Evolutionary conservation across 2,113 vertebrate genomes (phyloP).

Genomic region (Clarias macrocephalus): DNA sequence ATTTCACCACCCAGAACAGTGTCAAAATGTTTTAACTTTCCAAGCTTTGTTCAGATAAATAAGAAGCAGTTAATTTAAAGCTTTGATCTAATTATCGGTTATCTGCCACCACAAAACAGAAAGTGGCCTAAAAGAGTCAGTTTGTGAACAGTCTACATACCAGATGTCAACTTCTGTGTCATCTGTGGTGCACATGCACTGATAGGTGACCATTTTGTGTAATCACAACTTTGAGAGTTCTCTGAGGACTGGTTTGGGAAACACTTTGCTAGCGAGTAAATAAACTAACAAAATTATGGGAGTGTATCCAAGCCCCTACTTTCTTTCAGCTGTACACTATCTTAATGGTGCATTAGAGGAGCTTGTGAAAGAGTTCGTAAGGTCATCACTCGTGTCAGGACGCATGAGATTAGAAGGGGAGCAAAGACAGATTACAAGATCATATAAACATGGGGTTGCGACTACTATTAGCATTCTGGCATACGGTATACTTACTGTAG

Average conservation of each 20-base stretch:
- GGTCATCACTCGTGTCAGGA: background rate
- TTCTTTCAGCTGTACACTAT: background rate
- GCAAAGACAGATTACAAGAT: background rate
- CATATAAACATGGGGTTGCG: background rate
- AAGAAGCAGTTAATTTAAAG: background rate
- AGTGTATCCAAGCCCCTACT: background rate
- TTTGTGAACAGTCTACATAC: background rate
- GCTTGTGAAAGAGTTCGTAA: background rate
- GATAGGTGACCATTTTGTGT: background rate
- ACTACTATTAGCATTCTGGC: background rate
- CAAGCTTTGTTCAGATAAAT: background rate
- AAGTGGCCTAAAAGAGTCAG: background rate
- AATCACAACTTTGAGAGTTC: background rate
- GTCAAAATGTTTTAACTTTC: background rate
- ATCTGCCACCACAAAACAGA: background rate
- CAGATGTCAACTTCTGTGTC: background rate
- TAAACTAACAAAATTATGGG: background rate
- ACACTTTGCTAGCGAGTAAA: background rate
- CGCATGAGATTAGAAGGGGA: background rate
- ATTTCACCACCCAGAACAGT: background rate
- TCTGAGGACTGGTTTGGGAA: background rate
- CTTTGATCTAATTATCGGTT: background rate
- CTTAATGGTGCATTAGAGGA: background rate
- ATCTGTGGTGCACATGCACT: background rate
- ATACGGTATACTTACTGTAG: background rate